These are phyloP conservation scores for Momotus momota DNA, from an alignment of 2,797 vertebrate genomes.

Conservation along the genomic window DNA sequence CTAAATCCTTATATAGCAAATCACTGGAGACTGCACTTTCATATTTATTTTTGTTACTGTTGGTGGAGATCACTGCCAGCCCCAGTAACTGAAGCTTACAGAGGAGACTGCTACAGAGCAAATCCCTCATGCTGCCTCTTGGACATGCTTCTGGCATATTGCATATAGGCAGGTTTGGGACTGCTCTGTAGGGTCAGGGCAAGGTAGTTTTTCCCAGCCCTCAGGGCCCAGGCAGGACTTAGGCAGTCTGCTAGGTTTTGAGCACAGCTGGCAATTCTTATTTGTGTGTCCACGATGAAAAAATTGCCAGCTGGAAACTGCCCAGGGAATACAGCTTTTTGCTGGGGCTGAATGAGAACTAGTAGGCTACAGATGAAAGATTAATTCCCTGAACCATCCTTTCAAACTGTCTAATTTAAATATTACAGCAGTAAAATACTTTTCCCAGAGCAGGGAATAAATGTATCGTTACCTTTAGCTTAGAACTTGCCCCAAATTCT, in stretches of 20 bases:
- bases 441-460: conserved; percentile 3
- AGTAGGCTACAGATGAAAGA: conserved; percentile 52
- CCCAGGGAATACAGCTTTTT: conserved; percentile 40
- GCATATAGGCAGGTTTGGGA: neutral
- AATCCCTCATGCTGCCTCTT: conserved; percentile 58
- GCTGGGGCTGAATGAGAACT: conserved; percentile 16
- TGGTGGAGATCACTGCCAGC: conserved; percentile 55
- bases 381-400: conserved; percentile 45
- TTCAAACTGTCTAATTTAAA: conserved; percentile 57
- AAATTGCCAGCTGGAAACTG: conserved; percentile 47
- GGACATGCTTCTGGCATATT: conserved; percentile 58
- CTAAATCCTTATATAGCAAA: conserved; percentile 30
- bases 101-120: conserved; percentile 2
- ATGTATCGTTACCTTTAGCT: neutral
- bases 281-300: conserved; percentile 20
- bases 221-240: conserved; percentile 6
- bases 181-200: neutral
- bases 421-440: conserved; percentile 57
- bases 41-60: conserved; percentile 66
- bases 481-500: neutral
- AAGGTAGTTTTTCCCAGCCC: conserved; percentile 20
- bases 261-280: conserved; percentile 46
- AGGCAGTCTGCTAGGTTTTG: conserved; percentile 4
- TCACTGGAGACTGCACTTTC: conserved; percentile 28
- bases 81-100: conserved; percentile 33